These are phyloP conservation scores for Liolophura sinensis DNA, from an alignment of 1,140 invertebrate species.

Conservation along the genomic window DNA sequence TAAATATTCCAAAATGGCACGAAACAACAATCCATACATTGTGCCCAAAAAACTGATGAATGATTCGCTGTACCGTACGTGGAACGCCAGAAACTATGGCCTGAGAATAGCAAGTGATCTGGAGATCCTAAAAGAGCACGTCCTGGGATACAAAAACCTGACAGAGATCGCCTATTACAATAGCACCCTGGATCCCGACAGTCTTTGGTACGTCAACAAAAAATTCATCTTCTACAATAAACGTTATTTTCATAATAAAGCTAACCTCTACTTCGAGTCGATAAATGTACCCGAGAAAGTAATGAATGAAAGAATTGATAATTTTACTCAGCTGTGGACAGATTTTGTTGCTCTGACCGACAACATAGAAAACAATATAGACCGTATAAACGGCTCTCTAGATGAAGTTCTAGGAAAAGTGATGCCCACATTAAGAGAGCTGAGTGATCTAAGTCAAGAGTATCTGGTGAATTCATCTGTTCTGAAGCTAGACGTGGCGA, in stretches of 20 bases:
- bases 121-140: slow-evolving; percentile 1
- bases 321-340: slow-evolving; percentile 17
- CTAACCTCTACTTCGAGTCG: no score
- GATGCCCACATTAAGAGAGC: slow-evolving; percentile 10
- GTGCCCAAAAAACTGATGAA: slow-evolving; percentile 28
- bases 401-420: slow-evolving; percentile 14
- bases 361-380: slow-evolving; percentile 21
- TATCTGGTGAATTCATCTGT: slow-evolving; percentile 22
- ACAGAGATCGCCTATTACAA: slow-evolving; percentile 13
- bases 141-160: slow-evolving; percentile 15
- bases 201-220: no score
- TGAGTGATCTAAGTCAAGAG: slow-evolving; percentile 10
- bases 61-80: slow-evolving; percentile 2
- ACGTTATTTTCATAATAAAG: no score
- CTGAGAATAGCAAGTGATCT: slow-evolving; percentile 7
- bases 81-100: neutral
- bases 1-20: slow-evolving; percentile 19
- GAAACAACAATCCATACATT: slow-evolving; percentile 29
- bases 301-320: slow-evolving; percentile 18
- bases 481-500: slow-evolving; percentile 23
- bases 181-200: slow-evolving; percentile 13
- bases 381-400: slow-evolving; percentile 13
- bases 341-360: slow-evolving; percentile 13
- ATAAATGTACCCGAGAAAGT: slow-evolving; percentile 18
- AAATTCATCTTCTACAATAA: no score